These are phyloP conservation scores for Dicroscelio sp. DNA, from an alignment of 2,888 invertebrate genomes.

Conservation along the genomic window DNA sequence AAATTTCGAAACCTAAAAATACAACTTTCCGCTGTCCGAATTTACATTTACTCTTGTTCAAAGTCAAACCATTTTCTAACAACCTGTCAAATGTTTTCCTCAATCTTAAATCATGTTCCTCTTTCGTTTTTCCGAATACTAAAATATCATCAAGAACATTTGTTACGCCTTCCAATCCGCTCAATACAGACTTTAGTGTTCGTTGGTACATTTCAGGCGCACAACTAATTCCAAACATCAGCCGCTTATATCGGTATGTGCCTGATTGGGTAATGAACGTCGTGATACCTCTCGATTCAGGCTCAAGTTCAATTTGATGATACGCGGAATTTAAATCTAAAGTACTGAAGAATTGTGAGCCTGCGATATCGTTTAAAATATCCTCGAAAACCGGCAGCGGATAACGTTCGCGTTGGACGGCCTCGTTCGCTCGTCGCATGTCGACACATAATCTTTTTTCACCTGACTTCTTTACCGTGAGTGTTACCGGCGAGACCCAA, in stretches of 20 bases:
- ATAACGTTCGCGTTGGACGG: conserved; percentile 72
- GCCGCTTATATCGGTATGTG: conserved; percentile 16
- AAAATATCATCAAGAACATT: conserved; percentile 12
- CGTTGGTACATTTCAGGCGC: conserved; percentile 50
- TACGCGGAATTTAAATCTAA: conserved; percentile 89
- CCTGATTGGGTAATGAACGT: conserved; percentile 88
- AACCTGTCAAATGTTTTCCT: conserved; percentile 19
- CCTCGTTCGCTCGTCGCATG: conserved; percentile 81
- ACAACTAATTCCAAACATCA: conserved; percentile 56
- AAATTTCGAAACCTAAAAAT: conserved; percentile 84
- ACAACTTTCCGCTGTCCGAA: conserved; percentile 57
- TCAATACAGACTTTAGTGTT: conserved; percentile 6
- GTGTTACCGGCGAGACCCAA: conserved; percentile 86
- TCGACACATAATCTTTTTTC: conserved; percentile 83
- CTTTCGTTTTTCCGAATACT: neutral
- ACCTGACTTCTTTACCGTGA: too few relatives aligned
- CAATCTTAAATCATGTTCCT: conserved; percentile 43
- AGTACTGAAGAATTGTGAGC: conserved; percentile 80
- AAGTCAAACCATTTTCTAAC: conserved; percentile 62
- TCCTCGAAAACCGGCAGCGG: conserved; percentile 66
- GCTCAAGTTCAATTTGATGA: conserved; percentile 89
- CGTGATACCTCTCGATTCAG: conserved; percentile 88
- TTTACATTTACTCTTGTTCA: conserved; percentile 79
- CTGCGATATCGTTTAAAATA: conserved; percentile 65
- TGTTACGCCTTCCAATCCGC: conserved; percentile 16